Base-by-base conservation (phyloP, 2,113 vertebrate genomes). In the Bostrychus sinensis region DNA sequence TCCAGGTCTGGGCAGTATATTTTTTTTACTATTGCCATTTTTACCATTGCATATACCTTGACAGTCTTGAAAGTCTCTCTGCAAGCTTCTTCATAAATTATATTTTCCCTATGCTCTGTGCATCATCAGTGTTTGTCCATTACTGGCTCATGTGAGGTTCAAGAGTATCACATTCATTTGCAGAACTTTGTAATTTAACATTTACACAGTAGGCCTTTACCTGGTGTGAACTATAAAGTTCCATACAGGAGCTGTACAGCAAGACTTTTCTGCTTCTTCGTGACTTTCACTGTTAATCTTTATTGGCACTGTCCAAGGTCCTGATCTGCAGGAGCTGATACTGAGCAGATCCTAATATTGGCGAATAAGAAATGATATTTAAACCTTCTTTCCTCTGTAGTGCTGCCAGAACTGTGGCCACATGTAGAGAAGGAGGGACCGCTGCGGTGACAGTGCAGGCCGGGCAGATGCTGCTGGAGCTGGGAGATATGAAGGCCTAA, bases 391-490 rank as follows among this genome's bases (percentile, higher is more conserved):
- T 74, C 45, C 74, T 87, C 63, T 83, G 81, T 79, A 81, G 60
- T 62, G 62, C 60, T 82, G 84, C 86, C 88, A 88, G 77, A 70
- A 73, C 46, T 43, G 74, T 70, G 60, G 72, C 48, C 34, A 46
- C 53, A 63, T 64, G 77, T 5, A 55, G 59, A 67, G 64, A 57
- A 66, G 57, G 65, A 82, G 78, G 62, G 56, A 36, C 57, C 55
- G 55, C 30, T 8, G 20, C 69, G 66, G 42, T 45, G 54, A 57
- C 32, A 17, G 16, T 41, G 7, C 23, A n/a, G n/a, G 54, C 78
- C 70, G 14, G 70, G 58, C 65, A 81, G 75, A 86, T 75, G 64
- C 60, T 78, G 66, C 50, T 70, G 69, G 75, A 78, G 64, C 48
- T 37, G 38, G 57, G 69, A 64, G 43, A 65, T 59, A 53, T 25